phyloP scores from a whole-genome alignment of 1,140 invertebrate species.

The Drosophila equinoxialis region DNA sequence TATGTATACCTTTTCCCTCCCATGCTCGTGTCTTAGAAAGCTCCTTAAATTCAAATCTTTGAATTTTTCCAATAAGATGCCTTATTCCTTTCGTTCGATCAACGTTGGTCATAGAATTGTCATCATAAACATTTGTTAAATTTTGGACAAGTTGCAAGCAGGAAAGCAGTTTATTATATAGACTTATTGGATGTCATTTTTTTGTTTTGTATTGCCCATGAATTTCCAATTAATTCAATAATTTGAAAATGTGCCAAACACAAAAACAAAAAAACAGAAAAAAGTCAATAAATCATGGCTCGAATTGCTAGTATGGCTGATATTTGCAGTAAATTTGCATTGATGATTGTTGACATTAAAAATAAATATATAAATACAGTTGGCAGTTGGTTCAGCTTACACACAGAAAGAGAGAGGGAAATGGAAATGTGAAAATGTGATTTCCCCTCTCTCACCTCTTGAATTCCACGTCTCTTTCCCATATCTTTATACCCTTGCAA shows the following conservation, averaged over 20 bases:
- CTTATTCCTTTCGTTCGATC: too few species aligned
- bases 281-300: slow-evolving; percentile 45
- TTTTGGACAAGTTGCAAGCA: slow-evolving; percentile 1
- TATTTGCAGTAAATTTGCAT: slow-evolving; percentile 68
- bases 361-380: slow-evolving; percentile 71
- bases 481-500: too few species aligned
- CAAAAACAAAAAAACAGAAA: background rate
- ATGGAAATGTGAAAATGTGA: slow-evolving; percentile 11
- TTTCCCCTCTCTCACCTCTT: background rate
- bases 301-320: slow-evolving; percentile 27
- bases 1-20: too few species aligned
- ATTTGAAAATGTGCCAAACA: slow-evolving; percentile 40
- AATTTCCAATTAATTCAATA: slow-evolving; percentile 24
- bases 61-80: too few species aligned
- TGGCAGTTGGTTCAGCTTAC: slow-evolving; percentile 45
- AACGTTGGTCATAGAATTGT: too few species aligned
- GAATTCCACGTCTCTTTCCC: background rate
- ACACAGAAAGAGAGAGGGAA: slow-evolving; percentile 7
- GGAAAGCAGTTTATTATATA: background rate
- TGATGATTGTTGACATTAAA: slow-evolving; percentile 79
- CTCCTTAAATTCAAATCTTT: too few species aligned
- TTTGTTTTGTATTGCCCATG: background rate
- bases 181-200: background rate
- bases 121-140: background rate
- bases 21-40: too few species aligned